A percentile compares a stretch with the other conserved stretches of the same genome.
These are phyloP conservation scores for Agriopis aurantiaria DNA, from an alignment of 2,888 invertebrate genomes.

Conservation along the genomic window DNA sequence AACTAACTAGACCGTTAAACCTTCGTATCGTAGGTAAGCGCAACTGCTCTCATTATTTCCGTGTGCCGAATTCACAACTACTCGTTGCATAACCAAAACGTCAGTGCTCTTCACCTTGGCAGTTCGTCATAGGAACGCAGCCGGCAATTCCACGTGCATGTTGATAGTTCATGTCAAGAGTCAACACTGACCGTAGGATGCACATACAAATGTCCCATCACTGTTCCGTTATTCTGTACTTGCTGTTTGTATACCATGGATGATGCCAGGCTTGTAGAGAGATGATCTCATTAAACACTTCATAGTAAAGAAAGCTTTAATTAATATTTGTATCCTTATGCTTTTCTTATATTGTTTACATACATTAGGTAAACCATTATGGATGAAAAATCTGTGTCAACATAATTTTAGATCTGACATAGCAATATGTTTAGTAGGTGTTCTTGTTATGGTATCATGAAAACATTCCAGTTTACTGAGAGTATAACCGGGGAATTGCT, in stretches of 20 bases:
- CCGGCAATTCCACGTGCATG: constrained; percentile 59
- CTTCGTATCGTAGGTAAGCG: not conserved
- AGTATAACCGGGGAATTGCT: no score
- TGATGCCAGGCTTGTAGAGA: not conserved
- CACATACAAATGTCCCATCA: not conserved
- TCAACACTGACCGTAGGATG: not conserved
- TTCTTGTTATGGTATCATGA: no score
- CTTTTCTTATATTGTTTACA: not conserved
- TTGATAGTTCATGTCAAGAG: not conserved
- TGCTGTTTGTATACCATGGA: not conserved
- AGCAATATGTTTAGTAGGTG: no score
- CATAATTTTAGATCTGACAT: no score
- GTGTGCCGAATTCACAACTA: constrained; percentile 46
- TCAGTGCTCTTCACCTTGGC: constrained; percentile 70
- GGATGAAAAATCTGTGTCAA: no score
- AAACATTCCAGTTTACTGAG: no score
- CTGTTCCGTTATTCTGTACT: not conserved
- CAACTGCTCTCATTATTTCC: not conserved
- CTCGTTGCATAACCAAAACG: constrained; percentile 84
- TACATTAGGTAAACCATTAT: not conserved
- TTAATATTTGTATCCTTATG: not conserved
- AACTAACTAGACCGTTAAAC: not conserved
- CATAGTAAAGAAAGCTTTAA: no score
- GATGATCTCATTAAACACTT: not conserved
- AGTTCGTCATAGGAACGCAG: constrained; percentile 53